A percentile compares a stretch with the other conserved stretches of the same genome.
phyloP scores from a whole-genome alignment of 2,888 invertebrate species.

The Sphaerophoria taeniata region DNA sequence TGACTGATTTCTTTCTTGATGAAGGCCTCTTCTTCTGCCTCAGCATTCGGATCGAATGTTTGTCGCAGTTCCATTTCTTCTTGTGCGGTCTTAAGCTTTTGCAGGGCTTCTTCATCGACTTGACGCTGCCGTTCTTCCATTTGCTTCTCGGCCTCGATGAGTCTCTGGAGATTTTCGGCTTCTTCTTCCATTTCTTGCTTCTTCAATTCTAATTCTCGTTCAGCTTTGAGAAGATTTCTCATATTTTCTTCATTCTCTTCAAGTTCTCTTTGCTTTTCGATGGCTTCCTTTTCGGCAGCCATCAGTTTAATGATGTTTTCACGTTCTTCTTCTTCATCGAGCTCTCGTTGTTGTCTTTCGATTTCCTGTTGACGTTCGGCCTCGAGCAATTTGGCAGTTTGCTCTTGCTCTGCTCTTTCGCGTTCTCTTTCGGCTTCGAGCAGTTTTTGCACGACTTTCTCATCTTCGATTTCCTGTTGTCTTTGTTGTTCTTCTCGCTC shows the following conservation, averaged over 20 bases:
- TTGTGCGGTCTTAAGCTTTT: slow-evolving; percentile 76
- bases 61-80: slow-evolving; percentile 77
- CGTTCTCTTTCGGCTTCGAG: slow-evolving; percentile 70
- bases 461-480: slow-evolving; percentile 72
- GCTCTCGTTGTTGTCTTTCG: slow-evolving; percentile 73
- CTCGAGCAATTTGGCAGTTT: slow-evolving; percentile 27
- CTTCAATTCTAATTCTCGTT: slow-evolving; percentile 54
- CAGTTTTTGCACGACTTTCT: slow-evolving; percentile 47
- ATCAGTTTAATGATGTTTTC: slow-evolving; percentile 47
- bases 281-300: slow-evolving; percentile 52
- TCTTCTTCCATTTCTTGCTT: slow-evolving; percentile 68
- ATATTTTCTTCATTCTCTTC: slow-evolving; percentile 65
- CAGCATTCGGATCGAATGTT: slow-evolving; percentile 50
- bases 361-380: slow-evolving; percentile 74
- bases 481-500: slow-evolving; percentile 72
- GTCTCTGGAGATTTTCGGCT: slow-evolving; percentile 51
- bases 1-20: slow-evolving; percentile 76
- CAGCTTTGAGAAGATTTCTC: slow-evolving; percentile 52
- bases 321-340: slow-evolving; percentile 34
- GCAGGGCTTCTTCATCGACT: slow-evolving; percentile 78
- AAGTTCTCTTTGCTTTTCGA: slow-evolving; percentile 38
- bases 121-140: slow-evolving; percentile 79
- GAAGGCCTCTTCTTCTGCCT: slow-evolving; percentile 77
- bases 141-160: slow-evolving; percentile 79
- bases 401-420: slow-evolving; percentile 59